phyloP scores from a whole-genome alignment of 2,113 vertebrate genomes.

The Toxotes jaculatrix region DNA sequence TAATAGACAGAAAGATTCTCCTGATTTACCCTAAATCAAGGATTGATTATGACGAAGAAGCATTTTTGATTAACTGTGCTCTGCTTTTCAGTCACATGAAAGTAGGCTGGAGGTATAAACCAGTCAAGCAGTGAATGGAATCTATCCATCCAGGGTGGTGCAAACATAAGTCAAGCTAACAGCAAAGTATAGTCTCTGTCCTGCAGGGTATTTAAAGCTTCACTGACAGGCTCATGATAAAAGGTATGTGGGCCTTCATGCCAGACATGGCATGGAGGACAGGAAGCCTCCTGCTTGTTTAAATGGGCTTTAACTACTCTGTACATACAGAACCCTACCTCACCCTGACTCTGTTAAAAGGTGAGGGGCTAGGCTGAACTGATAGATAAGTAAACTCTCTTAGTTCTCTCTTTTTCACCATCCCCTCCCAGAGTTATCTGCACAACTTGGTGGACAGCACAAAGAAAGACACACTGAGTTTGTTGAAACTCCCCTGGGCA shows the following conservation, averaged over 20 bases:
- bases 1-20: background rate
- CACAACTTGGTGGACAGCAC: background rate
- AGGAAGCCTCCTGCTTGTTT: constrained; percentile 21
- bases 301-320: background rate
- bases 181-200: constrained; percentile 26
- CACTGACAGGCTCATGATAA: constrained; percentile 9
- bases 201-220: constrained; percentile 50
- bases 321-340: background rate
- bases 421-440: constrained; percentile 14
- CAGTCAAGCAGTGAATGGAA: constrained; percentile 20
- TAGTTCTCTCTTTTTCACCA: constrained; percentile 6
- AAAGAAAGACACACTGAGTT: background rate
- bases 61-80: constrained; percentile 23
- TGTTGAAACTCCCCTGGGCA: background rate
- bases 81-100: constrained; percentile 19
- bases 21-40: background rate
- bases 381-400: constrained; percentile 9
- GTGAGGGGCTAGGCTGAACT: background rate
- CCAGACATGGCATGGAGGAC: constrained; percentile 26
- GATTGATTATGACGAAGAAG: background rate
- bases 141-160: constrained; percentile 15
- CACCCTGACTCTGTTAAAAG: constrained; percentile 2
- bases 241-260: constrained; percentile 20
- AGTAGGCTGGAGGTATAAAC: constrained; percentile 5
- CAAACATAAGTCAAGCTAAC: constrained; percentile 36